These are phyloP conservation scores for Drosophila eohydei DNA, from an alignment of 2,888 invertebrate species.

Conservation along the genomic window DNA sequence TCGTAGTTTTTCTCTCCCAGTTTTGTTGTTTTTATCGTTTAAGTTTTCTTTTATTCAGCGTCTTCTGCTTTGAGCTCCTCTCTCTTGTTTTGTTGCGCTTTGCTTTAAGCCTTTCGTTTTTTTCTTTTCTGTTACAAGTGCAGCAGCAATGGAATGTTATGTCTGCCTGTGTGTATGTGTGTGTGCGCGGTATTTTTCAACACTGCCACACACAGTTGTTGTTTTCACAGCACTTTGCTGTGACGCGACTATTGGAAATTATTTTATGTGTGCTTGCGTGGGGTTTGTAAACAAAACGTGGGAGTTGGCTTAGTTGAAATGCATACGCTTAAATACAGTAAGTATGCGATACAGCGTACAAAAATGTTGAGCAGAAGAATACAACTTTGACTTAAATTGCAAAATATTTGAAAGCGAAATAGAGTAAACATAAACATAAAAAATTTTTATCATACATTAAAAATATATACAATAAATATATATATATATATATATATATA, in stretches of 20 bases:
- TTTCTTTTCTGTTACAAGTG: conserved; percentile 58
- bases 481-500: too few relatives aligned
- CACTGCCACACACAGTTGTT: conserved; percentile 47
- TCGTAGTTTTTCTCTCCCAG: conserved; percentile 17
- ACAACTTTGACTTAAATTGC: neutral
- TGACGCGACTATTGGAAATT: conserved; percentile 11
- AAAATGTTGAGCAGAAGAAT: neutral
- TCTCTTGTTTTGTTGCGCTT: conserved; percentile 19
- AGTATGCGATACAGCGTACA: neutral
- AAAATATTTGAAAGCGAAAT: too few relatives aligned
- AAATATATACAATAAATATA: too few relatives aligned
- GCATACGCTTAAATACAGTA: conserved; percentile 4
- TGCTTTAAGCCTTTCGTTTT: conserved; percentile 63
- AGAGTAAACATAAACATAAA: too few relatives aligned
- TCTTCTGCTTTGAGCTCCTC: conserved; percentile 26
- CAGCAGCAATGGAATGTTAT: conserved; percentile 50
- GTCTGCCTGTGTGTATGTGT: conserved; percentile 12
- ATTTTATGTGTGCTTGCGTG: conserved; percentile 8
- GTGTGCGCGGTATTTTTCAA: conserved; percentile 53
- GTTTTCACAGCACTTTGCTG: conserved; percentile 31
- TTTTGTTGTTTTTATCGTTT: conserved; percentile 20
- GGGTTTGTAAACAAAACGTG: conserved; percentile 36
- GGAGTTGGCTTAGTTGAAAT: conserved; percentile 23
- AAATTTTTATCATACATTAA: too few relatives aligned
- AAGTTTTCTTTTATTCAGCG: conserved; percentile 40